Base-by-base conservation (phyloP, 1,140 invertebrate species). In the Cylas formicarius region DNA sequence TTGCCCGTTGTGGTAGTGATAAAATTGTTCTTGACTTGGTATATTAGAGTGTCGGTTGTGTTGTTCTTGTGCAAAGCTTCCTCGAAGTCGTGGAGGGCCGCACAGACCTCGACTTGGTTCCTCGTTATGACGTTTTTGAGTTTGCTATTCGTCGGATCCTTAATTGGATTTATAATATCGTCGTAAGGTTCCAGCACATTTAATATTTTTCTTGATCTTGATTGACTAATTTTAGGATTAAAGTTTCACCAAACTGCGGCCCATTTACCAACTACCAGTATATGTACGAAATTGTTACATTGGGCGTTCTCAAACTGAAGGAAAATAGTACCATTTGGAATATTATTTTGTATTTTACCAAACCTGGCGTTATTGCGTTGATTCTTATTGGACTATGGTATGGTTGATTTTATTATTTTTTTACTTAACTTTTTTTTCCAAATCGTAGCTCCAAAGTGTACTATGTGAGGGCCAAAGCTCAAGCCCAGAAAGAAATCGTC, bases 81-180 rank as follows among this genome's bases (percentile, higher is more conserved):
- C 10, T 58, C 61, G 2, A 75, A 71, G 56, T 72, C 74, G 8
- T 85, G 82, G 82, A 69, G 78, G 45, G 81, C 81, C 3, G 74
- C 81, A 9, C 75, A 82, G 55, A 81, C 80, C 1, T 76, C 84
- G 50, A 85, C 82, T 0, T 67, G 81, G 8, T 80, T 84, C 52
- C 67, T 82, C 26, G 74, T 76, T 29, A 65, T 84, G 23, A 72
- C 78, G 3, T 82, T 84, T 44, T 47, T 82, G 17, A 77, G 42
- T 10, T 40, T 51, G 16, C 21, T 50, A 17, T 43, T 19, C n/a
- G 42, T 44, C 24, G 43, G 32, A 18, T 35, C 22, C 8, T 29
- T 51, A 8, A 9, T 52, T 17, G 27, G 45, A 18, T 52, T 45
- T 29, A 43, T 44, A 14, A 45, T 48, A 14, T 33, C 45, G n/a